Evolutionary conservation across 2,113 vertebrate genomes (phyloP).

Genomic region (Poeciliopsis retropinna): DNA sequence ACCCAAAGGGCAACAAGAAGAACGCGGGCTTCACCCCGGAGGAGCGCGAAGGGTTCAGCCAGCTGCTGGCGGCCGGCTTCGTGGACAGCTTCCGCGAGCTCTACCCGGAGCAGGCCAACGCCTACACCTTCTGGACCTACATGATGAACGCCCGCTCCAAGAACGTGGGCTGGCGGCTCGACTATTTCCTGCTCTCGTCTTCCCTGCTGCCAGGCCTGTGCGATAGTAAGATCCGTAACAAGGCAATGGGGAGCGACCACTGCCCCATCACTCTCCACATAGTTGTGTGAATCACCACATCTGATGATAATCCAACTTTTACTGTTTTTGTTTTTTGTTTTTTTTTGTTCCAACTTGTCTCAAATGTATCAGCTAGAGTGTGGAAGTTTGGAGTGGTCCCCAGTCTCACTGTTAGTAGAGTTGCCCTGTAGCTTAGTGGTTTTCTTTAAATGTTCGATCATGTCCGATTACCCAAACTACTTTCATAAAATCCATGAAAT

Average conservation of each 20-base stretch:
- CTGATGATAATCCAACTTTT: neutral
- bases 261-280: constrained; percentile 89
- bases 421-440: constrained; percentile 1
- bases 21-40: constrained; percentile 88
- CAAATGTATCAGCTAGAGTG: neutral
- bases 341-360: neutral
- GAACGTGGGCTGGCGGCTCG: constrained; percentile 93
- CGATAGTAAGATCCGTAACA: constrained; percentile 90
- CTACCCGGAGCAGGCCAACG: constrained; percentile 83
- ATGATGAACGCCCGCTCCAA: constrained; percentile 90
- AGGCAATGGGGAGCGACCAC: constrained; percentile 89
- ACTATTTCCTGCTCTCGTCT: constrained; percentile 88
- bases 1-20: constrained; percentile 91
- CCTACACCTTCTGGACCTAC: constrained; percentile 95
- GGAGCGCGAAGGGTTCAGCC: constrained; percentile 86
- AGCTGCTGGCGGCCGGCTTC: constrained; percentile 84
- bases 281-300: constrained; percentile 71
- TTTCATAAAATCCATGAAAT: constrained; percentile 4
- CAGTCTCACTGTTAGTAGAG: constrained; percentile 14
- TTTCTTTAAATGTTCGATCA: constrained; percentile 4
- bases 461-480: constrained; percentile 16
- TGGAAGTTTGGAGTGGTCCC: neutral
- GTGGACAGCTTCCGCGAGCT: constrained; percentile 88
- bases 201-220: constrained; percentile 83
- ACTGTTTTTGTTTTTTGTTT: neutral